Conservation (phyloP, 2,797 vertebrate genomes). For the Capromys pilorides region DNA sequence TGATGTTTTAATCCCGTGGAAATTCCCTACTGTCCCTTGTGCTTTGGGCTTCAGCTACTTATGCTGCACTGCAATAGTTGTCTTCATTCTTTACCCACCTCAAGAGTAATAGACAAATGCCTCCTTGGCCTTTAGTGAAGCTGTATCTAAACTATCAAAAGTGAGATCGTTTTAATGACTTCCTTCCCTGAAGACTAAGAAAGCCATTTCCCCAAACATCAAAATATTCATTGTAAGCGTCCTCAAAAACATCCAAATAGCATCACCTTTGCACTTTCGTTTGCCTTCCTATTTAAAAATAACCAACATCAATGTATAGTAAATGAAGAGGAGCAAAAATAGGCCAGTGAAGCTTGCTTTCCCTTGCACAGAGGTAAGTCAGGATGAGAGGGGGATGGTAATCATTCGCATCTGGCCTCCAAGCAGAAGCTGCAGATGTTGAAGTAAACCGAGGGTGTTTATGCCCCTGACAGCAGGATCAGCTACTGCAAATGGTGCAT, state of each 20-base stretch:
- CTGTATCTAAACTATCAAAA: not conserved
- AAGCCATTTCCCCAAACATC: constrained; percentile 24
- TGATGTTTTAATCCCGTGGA: not conserved
- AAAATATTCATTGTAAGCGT: constrained; percentile 30
- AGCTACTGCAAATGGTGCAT: constrained; percentile 46
- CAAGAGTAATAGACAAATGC: not conserved
- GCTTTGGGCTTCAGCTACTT: not conserved
- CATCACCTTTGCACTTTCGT: not conserved
- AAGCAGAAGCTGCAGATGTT: constrained; percentile 26
- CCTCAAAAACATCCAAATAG: not conserved
- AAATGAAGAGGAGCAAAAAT: not conserved
- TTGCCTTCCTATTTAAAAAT: not conserved
- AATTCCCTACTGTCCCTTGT: not conserved
- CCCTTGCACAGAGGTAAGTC: not conserved
- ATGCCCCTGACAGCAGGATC: not conserved
- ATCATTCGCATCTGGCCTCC: constrained; percentile 14
- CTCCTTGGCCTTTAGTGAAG: not conserved
- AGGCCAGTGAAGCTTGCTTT: not conserved
- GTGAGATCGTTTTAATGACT: not conserved
- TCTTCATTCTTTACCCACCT: not conserved
- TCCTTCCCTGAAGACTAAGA: constrained; percentile 11
- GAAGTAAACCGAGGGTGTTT: constrained; percentile 53
- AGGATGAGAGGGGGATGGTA: not conserved
- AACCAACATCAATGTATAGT: not conserved
- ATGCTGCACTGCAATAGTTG: not conserved